Evolutionary conservation across 2,888 invertebrate species (phyloP).

Genomic region (Drosophila subsilvestris): DNA sequence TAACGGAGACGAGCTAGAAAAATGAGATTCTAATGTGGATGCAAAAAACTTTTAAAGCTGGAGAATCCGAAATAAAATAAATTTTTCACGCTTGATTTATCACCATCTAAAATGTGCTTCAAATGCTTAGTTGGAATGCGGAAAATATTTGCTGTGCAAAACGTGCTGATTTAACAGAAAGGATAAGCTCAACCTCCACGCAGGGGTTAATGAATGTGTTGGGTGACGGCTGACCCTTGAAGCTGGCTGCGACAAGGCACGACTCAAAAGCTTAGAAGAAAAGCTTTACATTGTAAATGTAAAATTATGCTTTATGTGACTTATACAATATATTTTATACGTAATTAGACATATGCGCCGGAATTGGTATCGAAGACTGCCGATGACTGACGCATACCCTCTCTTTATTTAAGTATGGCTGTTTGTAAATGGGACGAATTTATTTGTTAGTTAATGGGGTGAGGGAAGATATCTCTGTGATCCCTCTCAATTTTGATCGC

Average conservation of each 20-base stretch:
- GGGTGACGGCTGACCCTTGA: slow-evolving; percentile 2
- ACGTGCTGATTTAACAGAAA: slow-evolving; percentile 42
- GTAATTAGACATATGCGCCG: too few relatives aligned
- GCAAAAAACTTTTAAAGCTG: slow-evolving; percentile 35
- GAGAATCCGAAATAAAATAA: slow-evolving; percentile 20
- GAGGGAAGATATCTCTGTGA: too few relatives aligned
- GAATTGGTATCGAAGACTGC: too few relatives aligned
- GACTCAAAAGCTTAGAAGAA: slow-evolving; percentile 13
- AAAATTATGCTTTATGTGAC: too few relatives aligned
- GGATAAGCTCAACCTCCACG: slow-evolving; percentile 35
- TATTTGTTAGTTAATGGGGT: too few relatives aligned
- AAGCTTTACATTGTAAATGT: too few relatives aligned
- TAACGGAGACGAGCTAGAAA: slow-evolving; percentile 38
- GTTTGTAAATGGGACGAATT: too few relatives aligned
- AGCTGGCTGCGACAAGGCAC: slow-evolving; percentile 20
- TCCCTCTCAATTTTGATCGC: too few relatives aligned
- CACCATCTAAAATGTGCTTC: slow-evolving; percentile 38
- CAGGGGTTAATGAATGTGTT: slow-evolving; percentile 32
- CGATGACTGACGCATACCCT: too few relatives aligned
- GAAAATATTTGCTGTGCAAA: slow-evolving; percentile 6
- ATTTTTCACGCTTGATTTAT: slow-evolving; percentile 42
- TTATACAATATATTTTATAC: too few relatives aligned
- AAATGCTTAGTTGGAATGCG: slow-evolving; percentile 14
- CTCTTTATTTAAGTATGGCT: too few relatives aligned
- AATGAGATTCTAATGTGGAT: slow-evolving; percentile 49